phyloP scores from a whole-genome alignment of 1,140 invertebrate genomes.

The Conus betulinus region DNA sequence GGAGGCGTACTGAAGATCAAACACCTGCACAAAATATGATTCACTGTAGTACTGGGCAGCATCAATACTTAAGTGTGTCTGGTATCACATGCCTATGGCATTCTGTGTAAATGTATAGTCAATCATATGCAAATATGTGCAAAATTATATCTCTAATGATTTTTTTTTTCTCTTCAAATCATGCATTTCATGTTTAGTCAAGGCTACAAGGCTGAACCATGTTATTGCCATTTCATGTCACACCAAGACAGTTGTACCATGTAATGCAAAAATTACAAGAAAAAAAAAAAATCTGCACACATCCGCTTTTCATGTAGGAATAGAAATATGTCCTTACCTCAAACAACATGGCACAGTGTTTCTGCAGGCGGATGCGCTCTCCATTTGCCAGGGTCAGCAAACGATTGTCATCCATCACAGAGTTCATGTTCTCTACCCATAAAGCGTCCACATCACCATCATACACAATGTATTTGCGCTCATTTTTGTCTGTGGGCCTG shows the following conservation, averaged over 20 bases:
- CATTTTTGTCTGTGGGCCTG: slow-evolving; percentile 82
- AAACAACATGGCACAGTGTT: slow-evolving; percentile 90
- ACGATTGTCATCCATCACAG: slow-evolving; percentile 96
- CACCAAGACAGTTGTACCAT: neutral
- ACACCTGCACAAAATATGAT: slow-evolving; percentile 78
- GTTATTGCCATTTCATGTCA: neutral
- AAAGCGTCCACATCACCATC: slow-evolving; percentile 95
- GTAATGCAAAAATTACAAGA: too few species aligned
- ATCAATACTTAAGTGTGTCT: too few species aligned
- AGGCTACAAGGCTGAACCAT: too few species aligned
- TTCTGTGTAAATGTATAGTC: too few species aligned
- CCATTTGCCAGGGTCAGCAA: slow-evolving; percentile 92
- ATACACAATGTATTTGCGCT: slow-evolving; percentile 89
- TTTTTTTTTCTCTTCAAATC: neutral
- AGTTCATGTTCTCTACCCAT: slow-evolving; percentile 98
- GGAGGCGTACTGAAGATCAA: slow-evolving; percentile 84
- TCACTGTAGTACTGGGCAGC: too few species aligned
- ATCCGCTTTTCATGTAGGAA: too few species aligned
- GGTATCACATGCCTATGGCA: too few species aligned
- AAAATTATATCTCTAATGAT: too few species aligned
- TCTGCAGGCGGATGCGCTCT: slow-evolving; percentile 88
- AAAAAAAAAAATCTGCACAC: too few species aligned
- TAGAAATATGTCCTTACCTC: slow-evolving; percentile 80
- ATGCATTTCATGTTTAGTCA: neutral
- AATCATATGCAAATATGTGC: too few species aligned